These are phyloP conservation scores for Littorina saxatilis DNA, from an alignment of 1,140 invertebrate genomes.

Conservation along the genomic window DNA sequence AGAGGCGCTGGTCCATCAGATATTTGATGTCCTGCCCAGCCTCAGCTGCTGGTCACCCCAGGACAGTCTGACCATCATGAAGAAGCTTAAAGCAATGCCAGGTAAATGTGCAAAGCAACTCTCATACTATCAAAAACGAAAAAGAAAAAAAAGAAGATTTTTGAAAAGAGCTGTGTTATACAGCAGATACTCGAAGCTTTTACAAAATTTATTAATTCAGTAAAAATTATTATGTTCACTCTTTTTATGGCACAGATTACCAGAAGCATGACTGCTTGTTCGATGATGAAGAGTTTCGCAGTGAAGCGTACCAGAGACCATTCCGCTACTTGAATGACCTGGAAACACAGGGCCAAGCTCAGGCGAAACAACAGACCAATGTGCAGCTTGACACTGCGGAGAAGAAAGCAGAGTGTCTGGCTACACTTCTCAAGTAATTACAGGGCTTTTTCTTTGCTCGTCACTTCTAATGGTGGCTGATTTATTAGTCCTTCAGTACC, in stretches of 20 bases:
- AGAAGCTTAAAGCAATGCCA: background rate
- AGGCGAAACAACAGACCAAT: background rate
- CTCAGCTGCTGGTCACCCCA: conserved; percentile 63
- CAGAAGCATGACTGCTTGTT: conserved; percentile 59
- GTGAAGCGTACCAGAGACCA: conserved; percentile 66
- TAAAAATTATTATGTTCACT: no score
- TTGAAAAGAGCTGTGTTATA: no score
- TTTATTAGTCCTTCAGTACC: no score
- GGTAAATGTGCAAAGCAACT: no score
- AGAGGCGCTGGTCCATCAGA: conserved; percentile 20
- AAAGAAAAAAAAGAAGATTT: no score
- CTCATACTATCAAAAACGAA: no score
- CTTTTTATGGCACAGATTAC: no score
- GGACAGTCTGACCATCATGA: conserved; percentile 61
- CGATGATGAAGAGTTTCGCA: conserved; percentile 64
- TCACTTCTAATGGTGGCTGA: no score
- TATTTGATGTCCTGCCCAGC: conserved; percentile 29
- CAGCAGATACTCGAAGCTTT: no score
- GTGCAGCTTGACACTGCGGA: background rate
- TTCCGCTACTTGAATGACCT: conserved; percentile 61
- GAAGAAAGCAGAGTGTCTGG: conserved; percentile 43
- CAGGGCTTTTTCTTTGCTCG: background rate
- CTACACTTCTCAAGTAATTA: conserved; percentile 45
- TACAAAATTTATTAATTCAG: no score
- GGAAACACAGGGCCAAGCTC: background rate